Evolutionary conservation across 2,113 vertebrate species (phyloP), one percentile per base, ranked within the genome.

Genomic region (Actenoides hombroni): DNA sequence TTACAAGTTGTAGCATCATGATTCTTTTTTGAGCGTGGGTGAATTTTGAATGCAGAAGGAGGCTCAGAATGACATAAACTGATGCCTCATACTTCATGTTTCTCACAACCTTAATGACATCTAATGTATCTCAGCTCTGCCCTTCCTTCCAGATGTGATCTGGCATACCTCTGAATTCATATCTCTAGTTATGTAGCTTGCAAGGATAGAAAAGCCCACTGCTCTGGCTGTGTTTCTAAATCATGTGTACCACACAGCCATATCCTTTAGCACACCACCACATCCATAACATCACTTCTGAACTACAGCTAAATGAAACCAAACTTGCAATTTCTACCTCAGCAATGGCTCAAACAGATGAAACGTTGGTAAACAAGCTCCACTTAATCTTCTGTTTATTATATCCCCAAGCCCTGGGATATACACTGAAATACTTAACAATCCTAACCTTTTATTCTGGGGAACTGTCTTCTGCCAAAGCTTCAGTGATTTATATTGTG

Each of bases 31-130:
- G 17, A 86, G 92, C 3, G 1, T 42, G 21, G 18, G n/a, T 39
- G 35, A 87, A 83, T 95, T 91, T 48, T 70, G 21, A 93, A 88
- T 74, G 26, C 24, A 59, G 65, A 91, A 87, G 61, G 29, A 56
- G 49, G 14, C 17, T 89, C 19, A 75, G 12, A 69, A 57, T n/a
- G 23, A 51, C 54, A 79, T 28, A 74, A 81, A 81, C 5, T 64
- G 24, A 51, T 84, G 33, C 23, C 18, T 88, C 39, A 51, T 56
- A 46, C 16, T 79, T 87, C 19, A 49, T 26, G 68, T 64, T 91
- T 80, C 29, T 53, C 68, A 81, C 10, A 83, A 42, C 26, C 81
- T 83, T 59, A 83, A 57, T 11, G 65, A 2, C 19, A 33, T 77
- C 19, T 83, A 60, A 80, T 26, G 25, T 35, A n/a, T 64, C 33